Base-by-base conservation (phyloP, 2,888 invertebrate genomes). In the Empis stercorea region DNA sequence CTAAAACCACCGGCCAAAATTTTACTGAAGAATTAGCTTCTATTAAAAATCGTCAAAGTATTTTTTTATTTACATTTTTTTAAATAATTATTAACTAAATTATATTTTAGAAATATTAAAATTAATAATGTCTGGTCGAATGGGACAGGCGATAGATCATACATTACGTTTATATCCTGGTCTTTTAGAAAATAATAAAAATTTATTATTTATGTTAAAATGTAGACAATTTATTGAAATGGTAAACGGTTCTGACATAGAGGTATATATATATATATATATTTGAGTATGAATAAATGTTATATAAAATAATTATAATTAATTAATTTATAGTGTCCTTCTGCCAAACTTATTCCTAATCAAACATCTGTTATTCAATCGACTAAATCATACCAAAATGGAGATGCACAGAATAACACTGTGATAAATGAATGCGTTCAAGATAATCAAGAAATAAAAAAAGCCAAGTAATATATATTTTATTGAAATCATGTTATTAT, bases 141-240 rank as follows among this genome's bases (percentile, higher is more conserved):
- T 97, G 80, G 91, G 94, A 46, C 94, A 95, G 71, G 96, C 96
- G 52, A 89, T 96, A 62, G 89, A 91, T 62, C 74, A 82, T 56
- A 93, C 95, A 50, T 81, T 84, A 64, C 79, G 84, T 59, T 74
- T 91, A 56, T 96, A 93, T 74, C 96, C 97, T 4, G 88, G 87
- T n/a, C 78, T 97, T 52, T 74, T 97, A 62, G 93, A 95, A 68
- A 78, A 81, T 48, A 88, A 95, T 72, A 81, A 80, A 58, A 91
- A 93, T 71, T 78, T 97, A 59, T 76, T 92, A 66, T 96, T 99
- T 73, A 84, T 89, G 76, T 80, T 97, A 62, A 95, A 95, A 72
- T 95, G 95, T 66, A 84, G 97, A 52, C 96, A 99, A 75, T 99
- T 99, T 73, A 88, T 97, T 36, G 97, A 99, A 73, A 95, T 96